Conservation (phyloP, 2,113 vertebrate genomes). For the Campylorhamphus procurvoides region DNA sequence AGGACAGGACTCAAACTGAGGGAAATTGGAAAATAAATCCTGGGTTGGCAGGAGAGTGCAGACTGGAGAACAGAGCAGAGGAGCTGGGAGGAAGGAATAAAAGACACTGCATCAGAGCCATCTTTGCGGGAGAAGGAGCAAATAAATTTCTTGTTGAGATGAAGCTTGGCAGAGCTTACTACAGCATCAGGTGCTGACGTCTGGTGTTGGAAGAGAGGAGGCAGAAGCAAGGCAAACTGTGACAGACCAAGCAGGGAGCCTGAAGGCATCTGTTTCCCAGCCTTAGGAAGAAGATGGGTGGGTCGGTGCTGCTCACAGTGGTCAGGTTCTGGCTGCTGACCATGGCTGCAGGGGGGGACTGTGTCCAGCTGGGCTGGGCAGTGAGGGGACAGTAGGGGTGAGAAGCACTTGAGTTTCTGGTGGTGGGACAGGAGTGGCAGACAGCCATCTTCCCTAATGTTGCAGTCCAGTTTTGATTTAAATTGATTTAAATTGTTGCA, state of each 20-base stretch:
- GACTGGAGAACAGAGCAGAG: not conserved
- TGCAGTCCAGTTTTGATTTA: not conserved
- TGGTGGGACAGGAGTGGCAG: not conserved
- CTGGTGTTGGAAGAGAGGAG: constrained; percentile 62
- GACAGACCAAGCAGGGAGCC: constrained; percentile 62
- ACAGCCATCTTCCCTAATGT: fast-evolving
- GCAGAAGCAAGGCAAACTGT: constrained; percentile 63
- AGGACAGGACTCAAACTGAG: not conserved
- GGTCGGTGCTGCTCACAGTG: not conserved
- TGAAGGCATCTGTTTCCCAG: constrained; percentile 50
- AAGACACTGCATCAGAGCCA: constrained; percentile 19
- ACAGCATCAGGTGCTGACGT: constrained; percentile 64
- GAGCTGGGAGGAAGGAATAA: constrained; percentile 1
- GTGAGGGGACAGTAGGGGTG: fast-evolving
- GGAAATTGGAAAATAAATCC: constrained; percentile 48
- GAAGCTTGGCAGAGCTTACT: constrained; percentile 54
- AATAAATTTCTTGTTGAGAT: constrained; percentile 40
- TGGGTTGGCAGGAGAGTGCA: not conserved
- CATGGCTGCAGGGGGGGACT: not conserved
- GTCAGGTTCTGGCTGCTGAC: not conserved
- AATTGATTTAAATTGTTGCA: not conserved
- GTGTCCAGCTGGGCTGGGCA: not conserved
- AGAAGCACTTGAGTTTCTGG: not conserved
- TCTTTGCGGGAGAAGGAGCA: constrained; percentile 49
- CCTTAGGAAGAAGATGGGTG: not conserved